phyloP scores from a whole-genome alignment of 2,888 invertebrate genomes.

The Ormyrus thymus region DNA sequence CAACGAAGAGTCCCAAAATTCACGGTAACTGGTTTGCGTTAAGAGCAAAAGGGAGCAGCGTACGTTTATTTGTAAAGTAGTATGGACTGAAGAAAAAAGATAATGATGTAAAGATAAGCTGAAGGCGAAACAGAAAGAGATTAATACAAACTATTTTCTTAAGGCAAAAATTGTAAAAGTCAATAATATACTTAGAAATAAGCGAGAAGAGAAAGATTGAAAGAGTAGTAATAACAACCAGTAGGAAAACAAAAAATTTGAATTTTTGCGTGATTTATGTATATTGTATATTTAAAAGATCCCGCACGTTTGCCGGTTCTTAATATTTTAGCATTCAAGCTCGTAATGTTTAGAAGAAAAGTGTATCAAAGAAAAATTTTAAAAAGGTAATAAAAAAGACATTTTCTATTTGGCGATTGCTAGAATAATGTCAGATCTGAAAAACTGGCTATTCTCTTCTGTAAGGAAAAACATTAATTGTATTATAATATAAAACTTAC shows the following conservation, averaged over 20 bases:
- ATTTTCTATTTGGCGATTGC: constrained; percentile 38
- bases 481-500: background rate
- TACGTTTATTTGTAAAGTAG: constrained; percentile 61
- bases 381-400: constrained; percentile 9
- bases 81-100: constrained; percentile 61
- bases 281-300: constrained; percentile 34
- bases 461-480: constrained; percentile 23
- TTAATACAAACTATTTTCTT: constrained; percentile 71
- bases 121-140: constrained; percentile 48
- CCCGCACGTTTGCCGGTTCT: constrained; percentile 38
- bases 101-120: constrained; percentile 18
- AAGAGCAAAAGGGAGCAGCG: constrained; percentile 39
- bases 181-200: constrained; percentile 69
- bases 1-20: constrained; percentile 49
- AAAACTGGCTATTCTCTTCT: constrained; percentile 14
- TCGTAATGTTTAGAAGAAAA: constrained; percentile 35
- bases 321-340: constrained; percentile 38
- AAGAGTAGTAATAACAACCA: constrained; percentile 8
- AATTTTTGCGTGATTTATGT: constrained; percentile 46
- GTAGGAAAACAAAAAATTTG: constrained; percentile 30
- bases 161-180: constrained; percentile 73
- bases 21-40: constrained; percentile 45
- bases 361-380: constrained; percentile 6
- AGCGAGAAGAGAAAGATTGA: constrained; percentile 35
- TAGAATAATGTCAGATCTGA: constrained; percentile 17